Evolutionary conservation across 1,140 invertebrate genomes (phyloP).

Genomic region (Homarus americanus): DNA sequence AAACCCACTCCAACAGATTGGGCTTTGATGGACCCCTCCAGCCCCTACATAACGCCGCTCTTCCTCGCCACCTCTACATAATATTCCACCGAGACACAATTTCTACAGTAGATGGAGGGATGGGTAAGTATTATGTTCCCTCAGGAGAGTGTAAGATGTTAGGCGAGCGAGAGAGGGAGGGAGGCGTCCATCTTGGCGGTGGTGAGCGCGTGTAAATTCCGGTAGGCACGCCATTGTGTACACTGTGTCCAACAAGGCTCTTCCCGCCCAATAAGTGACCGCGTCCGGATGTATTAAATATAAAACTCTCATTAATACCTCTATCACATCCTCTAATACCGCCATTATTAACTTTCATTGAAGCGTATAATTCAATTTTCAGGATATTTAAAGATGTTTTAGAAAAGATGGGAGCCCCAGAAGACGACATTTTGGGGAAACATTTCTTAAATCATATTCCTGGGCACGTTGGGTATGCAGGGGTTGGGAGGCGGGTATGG

Average conservation of each 20-base stretch:
- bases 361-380: too few species aligned
- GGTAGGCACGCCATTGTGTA: constrained; percentile 14
- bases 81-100: neutral
- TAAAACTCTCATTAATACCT: neutral
- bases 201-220: constrained; percentile 15
- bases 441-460: too few species aligned
- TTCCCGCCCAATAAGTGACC: constrained; percentile 12
- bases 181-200: constrained; percentile 11
- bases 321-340: neutral
- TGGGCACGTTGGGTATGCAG: neutral
- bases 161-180: neutral
- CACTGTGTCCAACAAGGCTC: neutral
- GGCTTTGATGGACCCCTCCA: constrained; percentile 32
- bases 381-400: too few species aligned
- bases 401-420: too few species aligned
- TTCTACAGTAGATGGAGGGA: neutral
- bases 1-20: constrained; percentile 54
- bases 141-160: neutral
- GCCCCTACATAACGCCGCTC: neutral
- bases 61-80: too few species aligned
- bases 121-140: neutral
- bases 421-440: too few species aligned
- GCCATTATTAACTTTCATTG: neutral
- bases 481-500: constrained; percentile 5
- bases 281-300: neutral